Conservation (phyloP, 2,888 invertebrate species). For the Cataglyphis albicans region DNA sequence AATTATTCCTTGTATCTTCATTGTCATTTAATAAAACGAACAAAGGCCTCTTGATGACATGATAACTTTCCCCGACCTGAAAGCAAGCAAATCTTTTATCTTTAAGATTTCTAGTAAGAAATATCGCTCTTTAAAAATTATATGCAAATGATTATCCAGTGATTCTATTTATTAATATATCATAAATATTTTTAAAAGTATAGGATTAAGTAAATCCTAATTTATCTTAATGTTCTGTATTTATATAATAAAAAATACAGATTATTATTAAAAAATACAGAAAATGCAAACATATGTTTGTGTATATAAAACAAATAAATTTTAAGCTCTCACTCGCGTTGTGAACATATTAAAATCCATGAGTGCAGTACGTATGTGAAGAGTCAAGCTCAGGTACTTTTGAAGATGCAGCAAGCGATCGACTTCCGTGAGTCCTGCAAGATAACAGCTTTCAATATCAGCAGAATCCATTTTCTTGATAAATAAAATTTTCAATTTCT, state of each 20-base stretch:
- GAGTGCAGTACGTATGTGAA: slow-evolving; percentile 77
- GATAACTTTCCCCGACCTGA: slow-evolving; percentile 81
- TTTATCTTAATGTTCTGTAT: not conserved
- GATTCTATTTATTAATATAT: not conserved
- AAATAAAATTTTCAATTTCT: slow-evolving; percentile 28
- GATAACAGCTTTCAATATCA: not conserved
- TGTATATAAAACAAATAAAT: not conserved
- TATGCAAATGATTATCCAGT: not conserved
- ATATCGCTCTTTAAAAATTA: not conserved
- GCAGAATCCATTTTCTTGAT: not conserved
- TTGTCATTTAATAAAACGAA: slow-evolving; percentile 83
- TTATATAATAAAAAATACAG: not conserved
- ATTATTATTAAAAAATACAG: not conserved
- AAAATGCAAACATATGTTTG: not conserved
- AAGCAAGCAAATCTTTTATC: slow-evolving; percentile 46
- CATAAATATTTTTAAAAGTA: not conserved
- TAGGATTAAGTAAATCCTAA: not conserved
- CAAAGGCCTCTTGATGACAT: slow-evolving; percentile 82
- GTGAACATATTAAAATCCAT: slow-evolving; percentile 81
- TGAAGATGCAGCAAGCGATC: slow-evolving; percentile 74
- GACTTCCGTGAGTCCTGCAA: slow-evolving; percentile 73
- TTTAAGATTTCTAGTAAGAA: not conserved
- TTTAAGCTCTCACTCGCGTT: slow-evolving; percentile 67
- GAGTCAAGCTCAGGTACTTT: slow-evolving; percentile 72
- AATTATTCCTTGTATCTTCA: slow-evolving; percentile 76